Percentiles rank a stretch among this genome's conserved stretches.
Evolutionary conservation across 2,113 vertebrate genomes (phyloP).

Genomic region (Hyla sarda): DNA sequence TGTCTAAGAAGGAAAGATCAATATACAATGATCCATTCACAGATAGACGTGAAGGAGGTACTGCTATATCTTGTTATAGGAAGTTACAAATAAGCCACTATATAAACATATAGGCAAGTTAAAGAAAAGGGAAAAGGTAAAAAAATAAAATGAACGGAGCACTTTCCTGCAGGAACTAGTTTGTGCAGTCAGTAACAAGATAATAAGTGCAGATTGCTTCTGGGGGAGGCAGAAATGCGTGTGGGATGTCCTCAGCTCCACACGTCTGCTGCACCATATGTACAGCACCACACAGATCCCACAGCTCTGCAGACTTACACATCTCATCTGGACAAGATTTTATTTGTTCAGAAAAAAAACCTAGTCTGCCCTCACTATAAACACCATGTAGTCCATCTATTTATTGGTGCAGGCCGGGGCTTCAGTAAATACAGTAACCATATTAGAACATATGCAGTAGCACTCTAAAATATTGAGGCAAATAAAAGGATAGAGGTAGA

Average conservation of each 20-base stretch:
- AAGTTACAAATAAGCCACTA: background rate
- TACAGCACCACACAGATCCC: conserved; percentile 37
- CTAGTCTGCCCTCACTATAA: background rate
- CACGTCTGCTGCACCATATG: conserved; percentile 56
- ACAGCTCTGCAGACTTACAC: conserved; percentile 11
- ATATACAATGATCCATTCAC: background rate
- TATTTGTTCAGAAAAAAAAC: conserved; percentile 2
- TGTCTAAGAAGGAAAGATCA: background rate
- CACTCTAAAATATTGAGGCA: too few relatives aligned
- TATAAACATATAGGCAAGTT: background rate
- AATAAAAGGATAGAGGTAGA: background rate
- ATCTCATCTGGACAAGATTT: conserved; percentile 11
- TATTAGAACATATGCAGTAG: too few relatives aligned
- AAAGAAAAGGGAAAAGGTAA: background rate
- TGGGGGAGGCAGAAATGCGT: conserved; percentile 53
- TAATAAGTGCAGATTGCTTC: conserved; percentile 54
- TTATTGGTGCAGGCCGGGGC: background rate
- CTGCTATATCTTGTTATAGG: background rate
- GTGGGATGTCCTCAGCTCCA: conserved; percentile 41
- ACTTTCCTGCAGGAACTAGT: conserved; percentile 9
- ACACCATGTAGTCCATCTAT: background rate
- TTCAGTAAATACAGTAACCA: too few relatives aligned
- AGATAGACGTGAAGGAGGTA: background rate
- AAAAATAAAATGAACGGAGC: background rate
- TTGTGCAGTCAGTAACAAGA: conserved; percentile 35